Conservation (phyloP, 2,797 vertebrate species). For the Leptatherina wallacei region DNA sequence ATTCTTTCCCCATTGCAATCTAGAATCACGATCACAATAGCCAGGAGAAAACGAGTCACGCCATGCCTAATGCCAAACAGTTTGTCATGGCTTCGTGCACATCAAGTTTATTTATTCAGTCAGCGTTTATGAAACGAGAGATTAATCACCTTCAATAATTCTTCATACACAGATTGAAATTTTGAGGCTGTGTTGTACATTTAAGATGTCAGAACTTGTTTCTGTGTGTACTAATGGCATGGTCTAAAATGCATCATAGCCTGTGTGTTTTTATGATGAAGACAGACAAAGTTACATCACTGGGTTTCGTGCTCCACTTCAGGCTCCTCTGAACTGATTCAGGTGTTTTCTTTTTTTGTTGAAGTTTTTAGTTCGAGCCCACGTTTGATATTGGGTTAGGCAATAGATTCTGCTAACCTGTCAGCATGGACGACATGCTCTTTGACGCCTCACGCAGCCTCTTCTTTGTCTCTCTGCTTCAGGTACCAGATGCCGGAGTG, state of each 20-base stretch:
- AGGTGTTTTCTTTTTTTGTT: slow-evolving; percentile 11
- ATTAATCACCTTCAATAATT: slow-evolving; percentile 28
- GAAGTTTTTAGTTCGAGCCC: neutral
- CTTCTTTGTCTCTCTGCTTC: slow-evolving; percentile 47
- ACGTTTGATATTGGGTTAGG: neutral
- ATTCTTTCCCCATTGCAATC: slow-evolving; percentile 49
- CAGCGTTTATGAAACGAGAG: slow-evolving; percentile 9
- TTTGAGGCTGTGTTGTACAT: slow-evolving; percentile 6
- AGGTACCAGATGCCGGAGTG: slow-evolving; percentile 96
- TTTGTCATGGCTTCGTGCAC: slow-evolving; percentile 36
- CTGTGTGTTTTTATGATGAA: neutral
- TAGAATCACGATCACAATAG: slow-evolving; percentile 39
- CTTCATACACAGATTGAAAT: slow-evolving; percentile 5
- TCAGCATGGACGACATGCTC: neutral
- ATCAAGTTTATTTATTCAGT: slow-evolving; percentile 32
- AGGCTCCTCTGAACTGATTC: slow-evolving; percentile 31
- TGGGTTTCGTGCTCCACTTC: slow-evolving; percentile 6
- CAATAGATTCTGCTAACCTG: neutral
- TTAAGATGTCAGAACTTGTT: slow-evolving; percentile 11
- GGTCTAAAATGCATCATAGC: slow-evolving; percentile 9
- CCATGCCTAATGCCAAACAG: slow-evolving; percentile 44
- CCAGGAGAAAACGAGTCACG: slow-evolving; percentile 71
- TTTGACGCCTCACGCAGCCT: slow-evolving; percentile 6
- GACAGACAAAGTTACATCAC: neutral
- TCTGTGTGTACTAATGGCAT: neutral